Evolutionary conservation across 1,140 invertebrate genomes (phyloP).

Genomic region (Drosophila elegans): DNA sequence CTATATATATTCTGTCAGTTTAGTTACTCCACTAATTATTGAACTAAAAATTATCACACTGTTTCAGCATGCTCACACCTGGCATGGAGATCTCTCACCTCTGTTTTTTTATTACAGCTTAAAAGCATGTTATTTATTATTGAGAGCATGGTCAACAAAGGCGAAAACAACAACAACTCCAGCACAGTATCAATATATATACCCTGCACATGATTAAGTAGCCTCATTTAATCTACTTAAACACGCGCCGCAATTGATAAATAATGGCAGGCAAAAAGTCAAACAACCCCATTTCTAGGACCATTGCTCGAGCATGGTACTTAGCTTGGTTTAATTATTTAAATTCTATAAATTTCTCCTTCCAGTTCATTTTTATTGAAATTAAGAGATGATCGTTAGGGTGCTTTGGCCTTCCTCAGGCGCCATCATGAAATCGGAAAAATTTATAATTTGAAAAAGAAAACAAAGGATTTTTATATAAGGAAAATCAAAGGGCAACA

Average conservation of each 20-base stretch:
- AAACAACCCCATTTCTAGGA: background rate
- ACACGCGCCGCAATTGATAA: constrained; percentile 66
- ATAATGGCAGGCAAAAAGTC: constrained; percentile 23
- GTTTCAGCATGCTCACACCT: background rate
- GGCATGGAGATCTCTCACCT: background rate
- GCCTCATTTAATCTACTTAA: constrained; percentile 66
- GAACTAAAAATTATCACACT: constrained; percentile 58
- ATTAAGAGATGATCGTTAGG: no score
- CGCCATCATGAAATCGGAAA: no score
- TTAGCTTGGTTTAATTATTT: no score
- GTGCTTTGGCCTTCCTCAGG: no score
- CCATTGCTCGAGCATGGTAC: no score
- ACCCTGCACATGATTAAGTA: constrained; percentile 47
- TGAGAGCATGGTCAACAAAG: constrained; percentile 33
- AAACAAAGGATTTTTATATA: no score
- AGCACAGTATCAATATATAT: constrained; percentile 11
- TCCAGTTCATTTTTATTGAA: background rate
- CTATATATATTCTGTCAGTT: constrained; percentile 45
- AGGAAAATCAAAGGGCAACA: no score
- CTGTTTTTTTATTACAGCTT: constrained; percentile 43
- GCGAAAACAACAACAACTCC: constrained; percentile 12
- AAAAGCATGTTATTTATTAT: constrained; percentile 71
- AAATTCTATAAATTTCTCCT: background rate
- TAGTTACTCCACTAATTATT: constrained; percentile 72
- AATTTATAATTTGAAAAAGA: no score